Conservation (phyloP, 2,113 vertebrate genomes). For the Saccopteryx bilineata region DNA sequence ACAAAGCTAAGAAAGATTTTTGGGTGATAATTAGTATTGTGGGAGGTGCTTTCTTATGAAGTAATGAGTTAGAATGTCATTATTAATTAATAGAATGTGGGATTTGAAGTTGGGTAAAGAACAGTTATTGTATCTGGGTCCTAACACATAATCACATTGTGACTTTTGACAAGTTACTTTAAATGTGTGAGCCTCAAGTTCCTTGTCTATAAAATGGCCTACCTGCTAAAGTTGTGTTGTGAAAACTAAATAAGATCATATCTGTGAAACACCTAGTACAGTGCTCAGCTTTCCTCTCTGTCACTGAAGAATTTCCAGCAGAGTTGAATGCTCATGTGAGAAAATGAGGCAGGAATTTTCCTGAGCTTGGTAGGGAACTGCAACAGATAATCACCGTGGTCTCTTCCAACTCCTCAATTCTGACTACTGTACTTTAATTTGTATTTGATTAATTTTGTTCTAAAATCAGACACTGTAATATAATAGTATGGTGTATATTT, state of each 20-base stretch:
- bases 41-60: background rate
- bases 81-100: background rate
- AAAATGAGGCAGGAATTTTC: background rate
- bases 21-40: background rate
- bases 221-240: background rate
- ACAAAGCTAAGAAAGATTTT: background rate
- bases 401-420: background rate
- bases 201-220: background rate
- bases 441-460: conserved; percentile 12
- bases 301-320: background rate
- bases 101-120: background rate
- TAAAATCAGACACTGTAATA: background rate
- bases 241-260: background rate
- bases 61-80: background rate
- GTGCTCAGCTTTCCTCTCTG: background rate
- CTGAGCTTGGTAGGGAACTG: background rate
- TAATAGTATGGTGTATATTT: background rate
- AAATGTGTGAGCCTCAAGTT: background rate
- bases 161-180: background rate
- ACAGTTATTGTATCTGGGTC: background rate
- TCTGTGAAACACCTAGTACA: background rate
- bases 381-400: background rate
- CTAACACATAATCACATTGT: background rate
- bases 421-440: background rate
- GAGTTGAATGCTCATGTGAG: background rate